phyloP scores from a whole-genome alignment of 2,888 invertebrate genomes.

The Hirtodrosophila histrioides region DNA sequence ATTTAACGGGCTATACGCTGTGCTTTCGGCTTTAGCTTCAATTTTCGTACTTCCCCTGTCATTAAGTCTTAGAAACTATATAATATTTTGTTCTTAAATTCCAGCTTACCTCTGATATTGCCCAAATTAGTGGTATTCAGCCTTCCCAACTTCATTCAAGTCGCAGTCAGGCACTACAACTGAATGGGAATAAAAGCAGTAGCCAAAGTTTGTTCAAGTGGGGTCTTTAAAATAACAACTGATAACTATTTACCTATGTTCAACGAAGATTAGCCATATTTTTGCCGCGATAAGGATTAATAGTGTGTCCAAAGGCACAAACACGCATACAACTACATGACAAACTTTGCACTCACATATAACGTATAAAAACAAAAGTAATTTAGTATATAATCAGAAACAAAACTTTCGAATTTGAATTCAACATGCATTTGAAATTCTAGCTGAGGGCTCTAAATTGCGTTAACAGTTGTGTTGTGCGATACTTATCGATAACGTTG shows the following conservation, averaged over 20 bases:
- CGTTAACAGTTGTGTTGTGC: slow-evolving; percentile 13
- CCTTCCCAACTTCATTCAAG: slow-evolving; percentile 30
- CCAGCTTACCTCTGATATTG: slow-evolving; percentile 27
- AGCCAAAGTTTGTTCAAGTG: slow-evolving; percentile 37
- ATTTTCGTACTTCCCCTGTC: no score
- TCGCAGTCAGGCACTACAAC: slow-evolving; percentile 27
- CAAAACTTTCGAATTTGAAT: no score
- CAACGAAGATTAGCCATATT: slow-evolving; percentile 61
- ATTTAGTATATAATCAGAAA: no score
- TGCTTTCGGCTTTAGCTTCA: no score
- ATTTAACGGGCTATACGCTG: no score
- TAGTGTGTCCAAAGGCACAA: slow-evolving; percentile 21
- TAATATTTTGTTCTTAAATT: not conserved
- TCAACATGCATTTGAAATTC: slow-evolving; percentile 8
- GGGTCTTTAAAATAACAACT: slow-evolving; percentile 57
- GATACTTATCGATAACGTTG: slow-evolving; percentile 16
- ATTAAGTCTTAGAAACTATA: no score
- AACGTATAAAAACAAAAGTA: not conserved
- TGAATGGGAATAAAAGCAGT: slow-evolving; percentile 33
- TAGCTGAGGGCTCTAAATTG: slow-evolving; percentile 18
- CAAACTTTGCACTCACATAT: not conserved
- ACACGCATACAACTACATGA: not conserved
- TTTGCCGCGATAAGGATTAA: slow-evolving; percentile 66
- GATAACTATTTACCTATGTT: slow-evolving; percentile 49
- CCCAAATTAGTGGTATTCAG: not conserved